Evolutionary conservation across 2,113 vertebrate genomes (phyloP), one percentile per base, ranked within the genome.

Genomic region (Oostethus manadensis): DNA sequence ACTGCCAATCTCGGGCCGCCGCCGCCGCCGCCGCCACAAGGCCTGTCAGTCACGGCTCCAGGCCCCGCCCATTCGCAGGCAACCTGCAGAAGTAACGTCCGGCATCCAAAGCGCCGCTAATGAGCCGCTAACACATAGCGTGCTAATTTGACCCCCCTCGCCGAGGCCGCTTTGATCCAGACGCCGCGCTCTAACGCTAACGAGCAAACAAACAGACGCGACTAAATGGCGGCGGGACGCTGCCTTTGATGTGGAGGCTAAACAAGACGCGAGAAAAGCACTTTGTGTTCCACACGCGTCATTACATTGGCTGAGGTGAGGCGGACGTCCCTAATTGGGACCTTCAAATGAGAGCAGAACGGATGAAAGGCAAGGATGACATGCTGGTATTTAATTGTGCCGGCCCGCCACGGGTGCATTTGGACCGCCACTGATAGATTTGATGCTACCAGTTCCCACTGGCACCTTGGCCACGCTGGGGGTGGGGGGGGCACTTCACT

Each of bases 121-220:
- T 83, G 75, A 70, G 67, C 45, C 60, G 10, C 70, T 67, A 66
- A 84, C 78, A 78, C 79, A 69, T 58, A 54, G 74, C 67, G 56
- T 58, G 56, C 42, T 83, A 71, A 85, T 86, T 78, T 66, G 74
- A 8, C 78, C 79, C 80, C 29, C 2, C 29, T 1, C 29, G 4
- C 29, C 29, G 65, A 77, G n/a, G 75, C 71, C 0, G 51, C 78
- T 81, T 77, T 88, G 86, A 86, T 84, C 74, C 71, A 71, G 80
- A 86, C 65, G 5, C 60, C 73, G 57, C 74, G 76, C 78, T 84
- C 85, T 84, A 84, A 79, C 76, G 84, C 82, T 85, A 88, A 86
- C 80, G 80, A 76, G 68, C 42, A 77, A 83, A 85, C 77, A 80
- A 78, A 84, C 73, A 68, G 59, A 73, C 60, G 72, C 62, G 43